Evolutionary conservation across 1,140 invertebrate species (phyloP).

Genomic region (Macrosteles quadrilineatus): DNA sequence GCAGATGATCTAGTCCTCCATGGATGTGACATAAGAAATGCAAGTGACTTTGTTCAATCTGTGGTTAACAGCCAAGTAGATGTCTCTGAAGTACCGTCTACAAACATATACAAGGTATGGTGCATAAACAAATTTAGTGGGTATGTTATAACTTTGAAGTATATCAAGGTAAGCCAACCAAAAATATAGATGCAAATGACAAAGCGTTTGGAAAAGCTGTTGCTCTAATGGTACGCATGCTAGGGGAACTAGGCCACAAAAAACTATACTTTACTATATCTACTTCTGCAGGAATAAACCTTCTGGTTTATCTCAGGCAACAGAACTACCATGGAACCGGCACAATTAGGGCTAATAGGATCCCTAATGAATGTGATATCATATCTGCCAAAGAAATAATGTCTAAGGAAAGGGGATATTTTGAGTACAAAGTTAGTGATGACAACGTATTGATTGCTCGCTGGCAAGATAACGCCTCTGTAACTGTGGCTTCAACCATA

Average conservation of each 20-base stretch:
- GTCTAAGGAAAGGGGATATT: no score
- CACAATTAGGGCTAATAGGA: conserved; percentile 9
- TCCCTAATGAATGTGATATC: no score
- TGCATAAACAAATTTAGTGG: background rate
- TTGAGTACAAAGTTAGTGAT: conserved; percentile 18
- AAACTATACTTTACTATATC: background rate
- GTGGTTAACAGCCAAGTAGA: no score
- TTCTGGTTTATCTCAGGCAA: background rate
- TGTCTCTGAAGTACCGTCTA: no score
- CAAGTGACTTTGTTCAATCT: no score
- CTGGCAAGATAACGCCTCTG: conserved; percentile 21
- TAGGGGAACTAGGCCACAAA: background rate
- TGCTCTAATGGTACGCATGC: conserved; percentile 10
- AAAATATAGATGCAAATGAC: background rate
- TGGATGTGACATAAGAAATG: no score
- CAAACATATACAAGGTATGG: background rate
- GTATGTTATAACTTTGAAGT: conserved; percentile 29
- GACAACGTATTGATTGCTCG: conserved; percentile 18
- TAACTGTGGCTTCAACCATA: conserved; percentile 26
- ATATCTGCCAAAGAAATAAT: no score
- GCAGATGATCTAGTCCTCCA: no score
- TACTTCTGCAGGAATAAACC: conserved; percentile 4
- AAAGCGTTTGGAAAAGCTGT: background rate
- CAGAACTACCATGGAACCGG: conserved; percentile 22
- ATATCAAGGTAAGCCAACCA: conserved; percentile 21